Evolutionary conservation across 1,140 invertebrate species (phyloP), one percentile per base, ranked within the genome.

Genomic region (Pseudomyrmex sp.): DNA sequence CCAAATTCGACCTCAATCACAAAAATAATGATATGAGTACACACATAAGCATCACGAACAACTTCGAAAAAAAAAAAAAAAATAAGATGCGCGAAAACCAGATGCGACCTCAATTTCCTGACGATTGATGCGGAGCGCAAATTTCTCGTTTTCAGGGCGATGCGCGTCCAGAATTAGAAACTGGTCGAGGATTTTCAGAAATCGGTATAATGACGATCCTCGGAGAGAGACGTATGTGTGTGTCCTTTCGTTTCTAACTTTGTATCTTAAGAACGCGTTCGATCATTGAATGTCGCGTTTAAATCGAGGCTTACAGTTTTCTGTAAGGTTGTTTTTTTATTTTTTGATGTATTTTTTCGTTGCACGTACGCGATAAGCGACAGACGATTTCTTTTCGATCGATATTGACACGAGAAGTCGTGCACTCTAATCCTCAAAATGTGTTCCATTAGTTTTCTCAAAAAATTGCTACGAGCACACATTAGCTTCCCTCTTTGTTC

Each of bases 1-100:
- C 66, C 26, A 72, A 61, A 69, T 62, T 62, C 66, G 83, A 76
- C 87, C 85, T 90, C 85, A 77, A 89, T 89, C 62, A 75, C 61
- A 76, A 90, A 90, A 90, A 90, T 90, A 90, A 90, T 88, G 84
- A 74, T 76, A 76, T 63, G 61, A 44, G 50, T 59, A 52, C 15
- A 9, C 50, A 18, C 52, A 56, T 26, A 8, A 13, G 10, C n/a
- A 52, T 76, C 61, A 59, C 50, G 15, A 62, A 70, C 18, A 52
- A 75, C 62, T 79, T 61, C 23, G 68, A 76, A 76, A 86, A 79
- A 79, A 18, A 18, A 18, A 18, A 18, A 44, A 76, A n/a, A 7
- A 48, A 82, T 9, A n/a, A 7, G 23, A 82, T 9, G n/a, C 35
- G 52, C 35, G 20, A 89, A 48, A 50, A 69, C 10, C 88, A 88